These are phyloP conservation scores for Dolichopus griseipennis DNA, from an alignment of 2,888 invertebrate genomes.

Conservation along the genomic window DNA sequence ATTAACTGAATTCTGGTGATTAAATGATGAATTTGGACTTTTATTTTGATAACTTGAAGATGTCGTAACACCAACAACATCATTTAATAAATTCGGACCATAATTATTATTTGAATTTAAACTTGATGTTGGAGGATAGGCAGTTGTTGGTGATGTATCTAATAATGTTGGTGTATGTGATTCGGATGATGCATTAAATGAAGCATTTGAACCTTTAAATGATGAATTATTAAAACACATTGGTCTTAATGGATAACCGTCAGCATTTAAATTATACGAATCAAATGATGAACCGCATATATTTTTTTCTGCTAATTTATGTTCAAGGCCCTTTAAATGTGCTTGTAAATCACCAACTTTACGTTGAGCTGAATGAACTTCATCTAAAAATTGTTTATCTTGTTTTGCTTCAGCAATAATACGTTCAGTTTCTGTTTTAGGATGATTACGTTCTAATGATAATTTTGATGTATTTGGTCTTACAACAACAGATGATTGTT, in stretches of 20 bases:
- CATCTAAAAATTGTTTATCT: conserved; percentile 83
- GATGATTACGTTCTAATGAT: conserved; percentile 39
- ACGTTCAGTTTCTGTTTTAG: conserved; percentile 59
- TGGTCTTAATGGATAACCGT: conserved; percentile 23
- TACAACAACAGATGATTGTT: conserved; percentile 51
- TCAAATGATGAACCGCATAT: conserved; percentile 37
- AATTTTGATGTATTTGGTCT: conserved; percentile 75
- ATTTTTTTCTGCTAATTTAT: conserved; percentile 78
- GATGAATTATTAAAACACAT: conserved; percentile 23
- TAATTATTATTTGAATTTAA: not conserved
- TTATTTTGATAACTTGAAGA: conserved; percentile 1
- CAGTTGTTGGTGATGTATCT: not conserved
- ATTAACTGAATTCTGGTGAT: not conserved
- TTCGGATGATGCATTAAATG: conserved; percentile 4
- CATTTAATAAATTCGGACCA: not conserved
- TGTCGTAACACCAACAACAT: not conserved
- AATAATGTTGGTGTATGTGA: conserved; percentile 1
- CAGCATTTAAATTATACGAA: conserved; percentile 25
- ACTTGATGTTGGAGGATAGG: not conserved
- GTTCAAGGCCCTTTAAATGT: conserved; percentile 77
- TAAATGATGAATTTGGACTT: conserved; percentile 1
- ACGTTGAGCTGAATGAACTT: conserved; percentile 75
- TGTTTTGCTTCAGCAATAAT: conserved; percentile 76
- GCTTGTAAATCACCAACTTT: conserved; percentile 78
- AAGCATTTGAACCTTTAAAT: conserved; percentile 16